Evolutionary conservation across 2,113 vertebrate species (phyloP).

Genomic region (Serilophus lunatus): DNA sequence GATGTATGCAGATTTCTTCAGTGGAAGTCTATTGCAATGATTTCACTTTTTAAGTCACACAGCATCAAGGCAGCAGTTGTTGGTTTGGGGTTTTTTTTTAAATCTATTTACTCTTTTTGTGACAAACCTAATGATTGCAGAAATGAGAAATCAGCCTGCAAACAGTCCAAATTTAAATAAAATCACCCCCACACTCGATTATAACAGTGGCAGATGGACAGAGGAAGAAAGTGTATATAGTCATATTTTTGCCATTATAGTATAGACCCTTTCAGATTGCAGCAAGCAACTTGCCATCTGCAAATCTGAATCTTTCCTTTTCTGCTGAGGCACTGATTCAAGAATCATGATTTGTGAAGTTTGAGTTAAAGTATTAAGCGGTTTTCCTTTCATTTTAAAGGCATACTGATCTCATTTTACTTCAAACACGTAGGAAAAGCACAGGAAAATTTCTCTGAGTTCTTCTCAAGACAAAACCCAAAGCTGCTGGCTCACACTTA

Average conservation of each 20-base stretch:
- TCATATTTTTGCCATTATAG: conserved; percentile 65
- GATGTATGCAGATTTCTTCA: not conserved
- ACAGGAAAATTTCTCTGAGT: conserved; percentile 14
- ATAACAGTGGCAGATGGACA: conserved; percentile 72
- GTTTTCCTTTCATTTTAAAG: conserved; percentile 36
- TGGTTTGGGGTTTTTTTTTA: not conserved
- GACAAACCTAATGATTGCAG: conserved; percentile 31
- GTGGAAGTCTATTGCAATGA: not conserved
- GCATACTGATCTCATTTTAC: not conserved
- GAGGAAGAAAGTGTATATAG: conserved; percentile 64
- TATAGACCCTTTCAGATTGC: conserved; percentile 63
- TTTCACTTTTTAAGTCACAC: conserved; percentile 20
- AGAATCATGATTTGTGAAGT: conserved; percentile 53
- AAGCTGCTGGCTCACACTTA: not conserved
- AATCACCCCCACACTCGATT: conserved; percentile 51
- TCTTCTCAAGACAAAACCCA: conserved; percentile 5
- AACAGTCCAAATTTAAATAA: conserved; percentile 62
- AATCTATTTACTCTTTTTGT: conserved; percentile 44
- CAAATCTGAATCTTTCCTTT: conserved; percentile 62
- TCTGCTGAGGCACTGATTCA: conserved; percentile 67
- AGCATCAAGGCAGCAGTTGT: conserved; percentile 1
- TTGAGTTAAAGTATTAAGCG: conserved; percentile 7
- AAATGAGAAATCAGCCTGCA: conserved; percentile 57
- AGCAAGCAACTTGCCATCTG: conserved; percentile 64
- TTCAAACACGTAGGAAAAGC: not conserved